These are phyloP conservation scores for Cryptocheilus praepositus DNA, from an alignment of 2,888 invertebrate species.

Conservation along the genomic window DNA sequence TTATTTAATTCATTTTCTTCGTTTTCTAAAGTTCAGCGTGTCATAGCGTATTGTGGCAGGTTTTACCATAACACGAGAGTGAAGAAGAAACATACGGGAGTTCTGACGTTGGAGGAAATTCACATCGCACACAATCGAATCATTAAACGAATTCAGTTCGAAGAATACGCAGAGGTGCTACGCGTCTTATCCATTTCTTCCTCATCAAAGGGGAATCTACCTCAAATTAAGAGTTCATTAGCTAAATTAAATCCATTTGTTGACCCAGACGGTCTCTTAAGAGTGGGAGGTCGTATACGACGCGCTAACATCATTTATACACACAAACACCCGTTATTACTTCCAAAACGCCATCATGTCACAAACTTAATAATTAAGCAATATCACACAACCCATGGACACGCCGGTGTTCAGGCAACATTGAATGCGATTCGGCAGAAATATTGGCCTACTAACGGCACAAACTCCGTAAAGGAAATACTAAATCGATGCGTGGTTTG, in stretches of 20 bases:
- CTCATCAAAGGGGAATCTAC: not conserved
- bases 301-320: conserved; percentile 20
- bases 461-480: conserved; percentile 19
- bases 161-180: not conserved
- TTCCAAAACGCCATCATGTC: conserved; percentile 23
- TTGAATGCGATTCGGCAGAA: conserved; percentile 26
- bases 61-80: not conserved
- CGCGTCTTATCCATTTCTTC: too few relatives aligned
- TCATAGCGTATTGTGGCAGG: not conserved
- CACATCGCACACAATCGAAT: not conserved
- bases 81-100: not conserved
- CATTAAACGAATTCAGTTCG: not conserved
- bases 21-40: not conserved
- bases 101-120: not conserved
- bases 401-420: conserved; percentile 33
- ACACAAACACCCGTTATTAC: conserved; percentile 33
- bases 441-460: conserved; percentile 38
- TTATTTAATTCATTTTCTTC: not conserved
- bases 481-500: conserved; percentile 22
- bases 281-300: conserved; percentile 36
- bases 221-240: not conserved
- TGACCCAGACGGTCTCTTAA: conserved; percentile 15
- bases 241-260: not conserved
- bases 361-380: conserved; percentile 31
- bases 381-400: conserved; percentile 16